Base-by-base conservation (phyloP, 2,888 invertebrate genomes). In the Melinaea menophilus region DNA sequence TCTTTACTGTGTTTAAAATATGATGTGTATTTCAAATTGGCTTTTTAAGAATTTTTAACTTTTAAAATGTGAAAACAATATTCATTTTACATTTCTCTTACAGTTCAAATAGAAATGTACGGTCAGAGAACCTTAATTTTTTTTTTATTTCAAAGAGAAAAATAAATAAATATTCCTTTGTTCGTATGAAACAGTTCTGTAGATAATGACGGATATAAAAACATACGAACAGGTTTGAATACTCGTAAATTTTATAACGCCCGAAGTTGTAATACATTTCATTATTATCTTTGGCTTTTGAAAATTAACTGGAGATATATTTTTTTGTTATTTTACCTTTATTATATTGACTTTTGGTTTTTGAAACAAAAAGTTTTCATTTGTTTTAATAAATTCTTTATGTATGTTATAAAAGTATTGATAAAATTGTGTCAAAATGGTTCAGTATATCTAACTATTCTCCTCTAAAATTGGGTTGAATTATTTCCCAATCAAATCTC, bases 281-380 rank as follows among this genome's bases (percentile, higher is more conserved):
- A 41, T 51, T 51, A 51, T 51, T 51, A 51, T 51, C 51, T 51
- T 51, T 51, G 51, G 51, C 51, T 51, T 51, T 51, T 51, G 31
- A 31, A 31, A 51, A 31, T 31, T 51, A 31, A 51, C 7, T 51
- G 4, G 31, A 5, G 51, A 31, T 51, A 31, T 31, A 5, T 31
- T 31, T 51, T 51, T 51, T 31, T 51, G 3, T 5, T 51, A 51
- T 48, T 13, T 48, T 7, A 22, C 2, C 3, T 31, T 51, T 51
- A 51, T 31, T 51, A 31, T 51, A 51, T 51, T 51, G 51, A 51
- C 51, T 51, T 31, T 31, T 31, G 3, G 51, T 51, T 51, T 31
- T 31, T 22, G 31, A n/a, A 51, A 3, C 3, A 41, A 37, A 37
- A 37, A 7, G 7, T 41, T 41, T 41, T 9, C 3, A 9, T 51